phyloP scores from a whole-genome alignment of 2,888 invertebrate species.

The Platerodrilus igneus region DNA sequence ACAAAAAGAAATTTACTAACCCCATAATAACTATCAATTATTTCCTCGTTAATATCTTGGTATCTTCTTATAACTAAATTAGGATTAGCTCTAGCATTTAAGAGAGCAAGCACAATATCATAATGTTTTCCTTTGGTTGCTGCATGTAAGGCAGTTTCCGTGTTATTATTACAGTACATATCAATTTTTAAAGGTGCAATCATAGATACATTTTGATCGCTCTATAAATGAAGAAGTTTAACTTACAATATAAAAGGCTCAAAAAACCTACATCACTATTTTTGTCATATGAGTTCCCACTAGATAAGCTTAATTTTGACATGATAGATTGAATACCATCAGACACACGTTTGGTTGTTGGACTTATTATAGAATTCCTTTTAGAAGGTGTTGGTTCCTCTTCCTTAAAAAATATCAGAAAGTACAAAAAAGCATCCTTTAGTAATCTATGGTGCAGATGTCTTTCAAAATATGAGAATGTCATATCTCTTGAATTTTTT shows the following conservation, averaged over 20 bases:
- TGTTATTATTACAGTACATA: slow-evolving; percentile 67
- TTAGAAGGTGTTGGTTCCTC: slow-evolving; percentile 43
- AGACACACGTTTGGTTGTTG: slow-evolving; percentile 70
- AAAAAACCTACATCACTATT: slow-evolving; percentile 42
- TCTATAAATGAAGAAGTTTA: slow-evolving; percentile 24
- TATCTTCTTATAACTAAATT: slow-evolving; percentile 63
- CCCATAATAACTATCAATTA: slow-evolving; percentile 20
- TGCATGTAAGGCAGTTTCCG: slow-evolving; percentile 79
- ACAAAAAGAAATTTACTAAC: slow-evolving; percentile 6
- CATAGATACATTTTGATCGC: slow-evolving; percentile 45
- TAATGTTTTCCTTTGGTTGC: slow-evolving; percentile 73
- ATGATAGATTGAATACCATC: slow-evolving; percentile 86
- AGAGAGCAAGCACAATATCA: slow-evolving; percentile 63
- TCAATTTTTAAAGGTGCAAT: slow-evolving; percentile 71
- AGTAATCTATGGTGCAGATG: too few relatives aligned
- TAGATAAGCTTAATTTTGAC: slow-evolving; percentile 69
- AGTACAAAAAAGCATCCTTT: too few relatives aligned
- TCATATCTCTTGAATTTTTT: too few relatives aligned
- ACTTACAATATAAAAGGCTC: not conserved
- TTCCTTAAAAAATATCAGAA: too few relatives aligned
- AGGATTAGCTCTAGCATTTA: slow-evolving; percentile 77
- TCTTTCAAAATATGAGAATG: too few relatives aligned
- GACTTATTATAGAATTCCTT: slow-evolving; percentile 46
- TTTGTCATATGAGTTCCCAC: slow-evolving; percentile 47
- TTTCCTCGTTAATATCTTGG: slow-evolving; percentile 45